Evolutionary conservation across 2,888 invertebrate genomes (phyloP).

Genomic region (Cryptocephalus primarius): DNA sequence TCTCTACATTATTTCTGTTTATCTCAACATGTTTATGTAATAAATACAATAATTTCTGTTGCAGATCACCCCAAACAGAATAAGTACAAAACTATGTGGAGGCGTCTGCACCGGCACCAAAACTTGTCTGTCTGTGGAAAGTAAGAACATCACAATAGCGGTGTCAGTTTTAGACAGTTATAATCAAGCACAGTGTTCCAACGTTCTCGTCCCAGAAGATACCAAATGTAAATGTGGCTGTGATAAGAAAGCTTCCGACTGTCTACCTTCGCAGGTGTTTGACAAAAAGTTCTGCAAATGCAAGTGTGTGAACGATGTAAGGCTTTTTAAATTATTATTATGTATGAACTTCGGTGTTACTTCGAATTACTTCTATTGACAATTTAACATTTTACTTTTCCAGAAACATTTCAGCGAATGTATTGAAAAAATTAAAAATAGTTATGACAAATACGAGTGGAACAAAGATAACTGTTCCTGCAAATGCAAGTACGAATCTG

Average conservation of each 20-base stretch:
- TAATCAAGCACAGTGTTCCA: slow-evolving; percentile 7
- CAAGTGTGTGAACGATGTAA: slow-evolving; percentile 9
- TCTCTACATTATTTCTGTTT: no score
- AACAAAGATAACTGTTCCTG: slow-evolving; percentile 7
- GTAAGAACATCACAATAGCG: slow-evolving; percentile 5
- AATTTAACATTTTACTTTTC: slow-evolving; percentile 1
- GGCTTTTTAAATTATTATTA: background rate
- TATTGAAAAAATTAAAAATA: slow-evolving; percentile 3
- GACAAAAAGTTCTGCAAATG: slow-evolving; percentile 12
- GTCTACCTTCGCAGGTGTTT: slow-evolving; percentile 6
- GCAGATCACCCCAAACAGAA: slow-evolving; percentile 8
- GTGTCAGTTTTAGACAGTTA: slow-evolving; percentile 5
- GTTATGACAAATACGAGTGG: slow-evolving; percentile 6
- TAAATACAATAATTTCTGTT: background rate
- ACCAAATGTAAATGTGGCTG: slow-evolving; percentile 10
- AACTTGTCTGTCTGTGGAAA: slow-evolving; percentile 6
- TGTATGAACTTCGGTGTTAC: background rate
- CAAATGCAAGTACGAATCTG: slow-evolving; percentile 6
- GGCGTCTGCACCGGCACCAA: slow-evolving; percentile 9
- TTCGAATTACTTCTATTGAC: no score
- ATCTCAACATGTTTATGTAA: no score
- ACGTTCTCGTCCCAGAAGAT: slow-evolving; percentile 7
- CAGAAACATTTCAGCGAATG: slow-evolving; percentile 5
- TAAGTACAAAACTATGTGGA: slow-evolving; percentile 8
- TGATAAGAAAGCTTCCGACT: slow-evolving; percentile 4